Evolutionary conservation across 1,140 invertebrate genomes (phyloP).

Genomic region (Platyura marginata): DNA sequence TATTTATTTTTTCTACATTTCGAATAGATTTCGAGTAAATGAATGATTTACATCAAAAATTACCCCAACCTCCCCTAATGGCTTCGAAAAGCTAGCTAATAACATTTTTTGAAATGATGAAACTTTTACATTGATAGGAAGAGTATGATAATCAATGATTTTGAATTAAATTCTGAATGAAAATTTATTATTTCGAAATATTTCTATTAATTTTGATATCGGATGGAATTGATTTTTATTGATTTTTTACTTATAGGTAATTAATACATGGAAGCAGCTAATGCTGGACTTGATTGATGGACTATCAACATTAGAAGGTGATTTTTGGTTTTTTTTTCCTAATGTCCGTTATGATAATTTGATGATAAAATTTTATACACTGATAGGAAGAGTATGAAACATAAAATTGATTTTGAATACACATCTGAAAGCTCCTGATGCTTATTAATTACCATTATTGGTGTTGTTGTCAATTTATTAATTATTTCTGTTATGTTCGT

Average conservation of each 20-base stretch:
- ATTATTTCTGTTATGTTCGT: too few species aligned
- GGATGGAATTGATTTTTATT: not conserved
- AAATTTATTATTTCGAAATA: not conserved
- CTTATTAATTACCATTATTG: too few species aligned
- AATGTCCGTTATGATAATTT: too few species aligned
- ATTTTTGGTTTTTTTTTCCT: not conserved
- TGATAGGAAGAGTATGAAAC: constrained; percentile 12
- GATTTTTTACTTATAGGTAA: not conserved
- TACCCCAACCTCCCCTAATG: too few species aligned
- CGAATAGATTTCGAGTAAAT: too few species aligned
- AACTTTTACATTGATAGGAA: constrained; percentile 10
- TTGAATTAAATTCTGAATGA: not conserved
- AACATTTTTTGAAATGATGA: not conserved
- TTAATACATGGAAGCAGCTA: not conserved
- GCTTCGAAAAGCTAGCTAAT: not conserved
- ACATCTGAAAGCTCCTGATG: too few species aligned
- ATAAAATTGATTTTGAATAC: constrained; percentile 5
- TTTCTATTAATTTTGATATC: too few species aligned
- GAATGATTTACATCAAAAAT: too few species aligned
- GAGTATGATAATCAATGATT: constrained; percentile 9
- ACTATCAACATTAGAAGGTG: not conserved
- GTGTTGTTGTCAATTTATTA: too few species aligned
- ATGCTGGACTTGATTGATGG: not conserved
- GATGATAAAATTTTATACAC: too few species aligned
- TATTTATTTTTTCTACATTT: too few species aligned